Evolutionary conservation across 2,888 invertebrate species (phyloP), one percentile per base, ranked within the genome.

Genomic region (Troides helena): DNA sequence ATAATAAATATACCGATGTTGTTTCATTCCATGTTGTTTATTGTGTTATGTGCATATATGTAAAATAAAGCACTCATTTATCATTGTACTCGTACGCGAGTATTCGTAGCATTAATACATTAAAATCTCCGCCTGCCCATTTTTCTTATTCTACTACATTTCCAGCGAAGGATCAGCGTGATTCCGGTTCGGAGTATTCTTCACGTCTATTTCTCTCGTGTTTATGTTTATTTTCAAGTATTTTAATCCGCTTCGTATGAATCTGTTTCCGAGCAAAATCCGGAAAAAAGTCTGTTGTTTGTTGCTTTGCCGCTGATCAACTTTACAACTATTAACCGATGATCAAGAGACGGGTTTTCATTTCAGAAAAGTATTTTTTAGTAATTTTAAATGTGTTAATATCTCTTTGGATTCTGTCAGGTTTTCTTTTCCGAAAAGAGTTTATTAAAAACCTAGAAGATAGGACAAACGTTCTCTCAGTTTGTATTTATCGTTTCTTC

Each of bases 191-290:
- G 73, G 76, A 77, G 78, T 78, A 80, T 83, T 79, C 60, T 82
- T 82, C 18, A 53, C 12, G 53, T 82, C 76, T 80, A 78, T 81
- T 79, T 79, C 80, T 78, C 80, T 77, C 79, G 79, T 80, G 39
- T 39, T 39, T 39, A 80, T 80, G 81, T 81, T 79, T 81, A 81
- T 80, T 79, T 82, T 78, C 81, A 39, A 79, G 60, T 65, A 78
- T 81, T 79, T 77, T 80, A 80, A 79, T 78, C 77, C 77, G 77
- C 72, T 71, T 72, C 70, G 75, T 79, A 77, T 75, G 76, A 78
- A 82, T 85, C 84, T 83, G 84, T 86, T 85, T 83, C 79, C 76
- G 74, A 73, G 76, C 77, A 78, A 81, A 77, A 80, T 82, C 78
- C 5, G 80, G 76, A 39, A 64, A 23, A 62, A 71, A 62, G 72